Conservation (phyloP, 2,113 vertebrate species). For the Taxidea taxus region DNA sequence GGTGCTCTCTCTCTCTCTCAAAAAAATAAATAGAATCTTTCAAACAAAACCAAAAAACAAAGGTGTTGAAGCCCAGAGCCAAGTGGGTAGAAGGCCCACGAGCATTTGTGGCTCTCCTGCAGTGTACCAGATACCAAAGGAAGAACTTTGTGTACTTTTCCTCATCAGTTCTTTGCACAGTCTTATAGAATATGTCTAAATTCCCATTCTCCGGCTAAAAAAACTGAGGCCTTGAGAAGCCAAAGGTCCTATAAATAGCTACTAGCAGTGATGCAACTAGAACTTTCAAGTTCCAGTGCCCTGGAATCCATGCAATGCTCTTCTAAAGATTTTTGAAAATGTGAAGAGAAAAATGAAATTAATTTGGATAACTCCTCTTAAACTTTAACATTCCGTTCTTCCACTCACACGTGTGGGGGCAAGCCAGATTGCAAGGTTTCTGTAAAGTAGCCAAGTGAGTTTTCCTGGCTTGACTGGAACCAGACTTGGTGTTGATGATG, state of each 20-base stretch:
- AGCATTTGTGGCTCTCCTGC: neutral
- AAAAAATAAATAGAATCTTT: neutral
- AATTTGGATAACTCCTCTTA: neutral
- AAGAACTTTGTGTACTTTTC: neutral
- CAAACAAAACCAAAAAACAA: neutral
- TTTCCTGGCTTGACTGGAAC: neutral
- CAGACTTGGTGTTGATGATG: neutral
- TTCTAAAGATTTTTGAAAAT: neutral
- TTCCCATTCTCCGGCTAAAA: neutral
- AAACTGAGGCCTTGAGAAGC: neutral
- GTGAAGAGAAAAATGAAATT: neutral
- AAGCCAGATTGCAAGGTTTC: neutral
- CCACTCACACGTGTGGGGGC: neutral
- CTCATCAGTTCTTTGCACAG: neutral
- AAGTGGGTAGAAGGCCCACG: neutral
- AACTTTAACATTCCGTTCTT: neutral
- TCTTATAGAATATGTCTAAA: neutral
- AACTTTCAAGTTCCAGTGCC: neutral
- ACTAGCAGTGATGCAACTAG: too few species aligned
- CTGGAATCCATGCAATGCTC: neutral
- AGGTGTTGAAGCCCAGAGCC: neutral
- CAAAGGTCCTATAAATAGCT: neutral
- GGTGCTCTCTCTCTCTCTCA: neutral
- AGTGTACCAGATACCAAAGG: too few species aligned
- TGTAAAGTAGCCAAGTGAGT: neutral